Evolutionary conservation across 2,797 vertebrate species (phyloP).

Genomic region (Emydoidea blandingii): DNA sequence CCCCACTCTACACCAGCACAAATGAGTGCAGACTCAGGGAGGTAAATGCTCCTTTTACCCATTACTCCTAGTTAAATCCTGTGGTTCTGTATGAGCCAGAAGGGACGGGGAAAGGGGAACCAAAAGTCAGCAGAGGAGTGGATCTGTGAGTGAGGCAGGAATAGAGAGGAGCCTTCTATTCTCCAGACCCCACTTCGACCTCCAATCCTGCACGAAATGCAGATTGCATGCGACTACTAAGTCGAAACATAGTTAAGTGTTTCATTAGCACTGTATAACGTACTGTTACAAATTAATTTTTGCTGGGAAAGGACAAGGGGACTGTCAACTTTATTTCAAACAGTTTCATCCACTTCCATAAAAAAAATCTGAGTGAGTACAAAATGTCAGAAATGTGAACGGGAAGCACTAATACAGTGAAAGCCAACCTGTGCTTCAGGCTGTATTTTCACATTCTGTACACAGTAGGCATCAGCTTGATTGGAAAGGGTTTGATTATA

Average conservation of each 20-base stretch:
- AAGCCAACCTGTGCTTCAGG: background rate
- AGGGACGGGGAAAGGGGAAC: background rate
- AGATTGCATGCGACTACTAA: background rate
- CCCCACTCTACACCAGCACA: background rate
- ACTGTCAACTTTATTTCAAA: background rate
- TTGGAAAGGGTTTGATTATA: background rate
- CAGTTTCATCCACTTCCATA: background rate
- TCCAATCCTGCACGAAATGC: background rate
- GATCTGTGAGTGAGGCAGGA: background rate
- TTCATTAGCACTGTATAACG: background rate
- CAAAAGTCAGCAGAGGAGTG: background rate
- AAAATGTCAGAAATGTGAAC: background rate
- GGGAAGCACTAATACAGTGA: background rate
- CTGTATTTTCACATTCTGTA: background rate
- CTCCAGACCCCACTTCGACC: background rate
- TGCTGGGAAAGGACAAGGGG: background rate
- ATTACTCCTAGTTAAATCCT: background rate
- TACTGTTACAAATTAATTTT: background rate
- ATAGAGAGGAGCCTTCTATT: background rate
- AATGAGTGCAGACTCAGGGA: background rate
- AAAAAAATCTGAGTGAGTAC: background rate
- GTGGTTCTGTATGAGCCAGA: background rate
- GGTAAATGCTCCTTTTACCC: background rate
- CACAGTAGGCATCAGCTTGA: background rate
- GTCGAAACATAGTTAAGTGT: background rate